A percentile compares a stretch with the other conserved stretches of the same genome.
Conservation (phyloP, 1,140 invertebrate species). For the Conus ventricosus region DNA sequence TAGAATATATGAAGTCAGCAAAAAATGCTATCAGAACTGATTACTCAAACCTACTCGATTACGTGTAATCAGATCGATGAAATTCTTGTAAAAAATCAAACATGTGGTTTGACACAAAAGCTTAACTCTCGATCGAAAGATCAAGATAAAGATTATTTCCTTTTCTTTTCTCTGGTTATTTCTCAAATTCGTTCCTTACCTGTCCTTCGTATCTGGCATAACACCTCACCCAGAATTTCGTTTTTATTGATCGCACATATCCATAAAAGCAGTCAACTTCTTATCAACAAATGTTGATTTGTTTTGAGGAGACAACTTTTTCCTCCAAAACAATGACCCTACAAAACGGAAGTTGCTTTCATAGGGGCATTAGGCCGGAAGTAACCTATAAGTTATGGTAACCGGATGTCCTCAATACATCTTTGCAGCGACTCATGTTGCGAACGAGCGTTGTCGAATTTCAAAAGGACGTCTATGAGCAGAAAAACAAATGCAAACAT, state of each 20-base stretch:
- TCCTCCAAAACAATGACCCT: conserved; percentile 36
- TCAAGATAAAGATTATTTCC: background rate
- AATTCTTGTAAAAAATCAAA: no score
- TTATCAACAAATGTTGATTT: conserved; percentile 21
- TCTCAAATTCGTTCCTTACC: conserved; percentile 15
- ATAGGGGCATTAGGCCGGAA: conserved; percentile 29
- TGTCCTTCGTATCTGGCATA: conserved; percentile 47
- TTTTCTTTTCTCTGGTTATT: background rate
- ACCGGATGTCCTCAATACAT: background rate
- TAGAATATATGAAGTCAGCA: no score
- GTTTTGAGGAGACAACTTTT: conserved; percentile 36
- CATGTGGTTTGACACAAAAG: no score
- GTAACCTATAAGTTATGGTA: conserved; percentile 22
- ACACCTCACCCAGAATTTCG: conserved; percentile 28
- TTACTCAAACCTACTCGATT: no score
- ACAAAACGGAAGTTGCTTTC: conserved; percentile 35
- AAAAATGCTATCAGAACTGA: no score
- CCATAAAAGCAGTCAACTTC: conserved; percentile 21
- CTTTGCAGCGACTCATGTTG: background rate
- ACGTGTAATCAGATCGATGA: no score
- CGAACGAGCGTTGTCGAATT: no score
- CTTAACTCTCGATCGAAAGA: no score
- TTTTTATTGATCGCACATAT: background rate
- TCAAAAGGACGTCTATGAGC: no score
- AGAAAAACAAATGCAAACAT: no score